Conservation (phyloP, 2,888 invertebrate genomes). For the Serripes groenlandicus region DNA sequence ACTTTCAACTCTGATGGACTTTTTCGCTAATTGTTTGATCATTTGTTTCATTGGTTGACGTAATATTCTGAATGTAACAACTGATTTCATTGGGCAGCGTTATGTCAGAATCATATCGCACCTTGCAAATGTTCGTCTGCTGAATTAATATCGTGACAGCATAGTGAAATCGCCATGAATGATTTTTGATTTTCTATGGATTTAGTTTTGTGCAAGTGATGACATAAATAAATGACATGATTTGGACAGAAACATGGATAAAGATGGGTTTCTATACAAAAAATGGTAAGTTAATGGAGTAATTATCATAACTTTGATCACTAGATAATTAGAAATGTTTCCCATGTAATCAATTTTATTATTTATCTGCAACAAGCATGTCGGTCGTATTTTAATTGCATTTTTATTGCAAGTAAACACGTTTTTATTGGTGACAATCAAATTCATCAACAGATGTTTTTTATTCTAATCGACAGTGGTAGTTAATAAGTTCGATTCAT, state of each 20-base stretch:
- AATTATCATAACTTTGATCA: no score
- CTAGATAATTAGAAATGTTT: no score
- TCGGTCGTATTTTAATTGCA: no score
- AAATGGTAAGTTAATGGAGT: no score
- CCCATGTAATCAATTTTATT: no score
- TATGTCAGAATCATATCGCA: conserved; percentile 41
- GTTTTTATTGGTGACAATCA: no score
- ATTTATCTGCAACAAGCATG: no score
- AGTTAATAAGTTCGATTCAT: no score
- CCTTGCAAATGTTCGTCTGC: conserved; percentile 60
- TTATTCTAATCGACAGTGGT: no score
- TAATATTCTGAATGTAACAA: conserved; percentile 31
- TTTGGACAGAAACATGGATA: conserved; percentile 41
- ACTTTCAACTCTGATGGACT: conserved; percentile 55
- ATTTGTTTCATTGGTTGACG: conserved; percentile 63
- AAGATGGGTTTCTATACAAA: conserved; percentile 31
- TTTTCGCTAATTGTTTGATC: conserved; percentile 25
- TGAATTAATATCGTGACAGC: conserved; percentile 39
- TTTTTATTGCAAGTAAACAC: no score
- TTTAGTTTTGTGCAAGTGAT: conserved; percentile 23
- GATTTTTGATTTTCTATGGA: conserved; percentile 47
- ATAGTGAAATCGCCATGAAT: conserved; percentile 16
- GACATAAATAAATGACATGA: conserved; percentile 46
- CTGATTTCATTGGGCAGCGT: conserved; percentile 55
- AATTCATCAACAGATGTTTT: no score